Conservation (phyloP, 2,888 invertebrate species). For the Xiphydria camelus region DNA sequence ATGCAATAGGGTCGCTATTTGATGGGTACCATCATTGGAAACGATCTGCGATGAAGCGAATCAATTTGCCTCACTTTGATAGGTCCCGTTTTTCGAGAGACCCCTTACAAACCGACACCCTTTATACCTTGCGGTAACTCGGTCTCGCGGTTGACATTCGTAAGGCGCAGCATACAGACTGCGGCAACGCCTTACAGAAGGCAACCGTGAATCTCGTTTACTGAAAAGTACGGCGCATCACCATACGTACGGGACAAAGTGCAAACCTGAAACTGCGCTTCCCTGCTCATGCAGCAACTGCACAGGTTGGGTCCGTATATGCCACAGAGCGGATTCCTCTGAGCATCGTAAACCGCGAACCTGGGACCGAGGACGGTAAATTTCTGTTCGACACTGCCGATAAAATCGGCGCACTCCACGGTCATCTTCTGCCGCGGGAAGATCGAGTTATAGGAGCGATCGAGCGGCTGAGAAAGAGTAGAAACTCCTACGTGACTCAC, state of each 20-base stretch:
- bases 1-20: constrained; percentile 71
- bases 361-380: constrained; percentile 69
- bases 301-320: constrained; percentile 75
- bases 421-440: constrained; percentile 40
- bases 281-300: constrained; percentile 65
- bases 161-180: too few relatives aligned
- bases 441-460: too few relatives aligned
- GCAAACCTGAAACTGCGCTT: constrained; percentile 68
- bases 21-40: constrained; percentile 62
- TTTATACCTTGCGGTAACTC: too few relatives aligned
- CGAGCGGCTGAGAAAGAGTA: too few relatives aligned
- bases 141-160: too few relatives aligned
- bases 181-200: too few relatives aligned
- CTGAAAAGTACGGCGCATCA: too few relatives aligned
- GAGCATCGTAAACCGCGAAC: constrained; percentile 70
- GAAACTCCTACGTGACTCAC: constrained; percentile 25
- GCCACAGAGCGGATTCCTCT: constrained; percentile 66
- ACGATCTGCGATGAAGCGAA: constrained; percentile 41
- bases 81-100: too few relatives aligned
- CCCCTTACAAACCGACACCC: too few relatives aligned
- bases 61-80: too few relatives aligned
- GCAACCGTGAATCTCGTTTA: too few relatives aligned
- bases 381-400: constrained; percentile 73
- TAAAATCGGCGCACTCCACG: constrained; percentile 59
- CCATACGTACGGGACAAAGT: too few relatives aligned